Conservation (phyloP, 2,888 invertebrate genomes). For the Stegophylla sp. region DNA sequence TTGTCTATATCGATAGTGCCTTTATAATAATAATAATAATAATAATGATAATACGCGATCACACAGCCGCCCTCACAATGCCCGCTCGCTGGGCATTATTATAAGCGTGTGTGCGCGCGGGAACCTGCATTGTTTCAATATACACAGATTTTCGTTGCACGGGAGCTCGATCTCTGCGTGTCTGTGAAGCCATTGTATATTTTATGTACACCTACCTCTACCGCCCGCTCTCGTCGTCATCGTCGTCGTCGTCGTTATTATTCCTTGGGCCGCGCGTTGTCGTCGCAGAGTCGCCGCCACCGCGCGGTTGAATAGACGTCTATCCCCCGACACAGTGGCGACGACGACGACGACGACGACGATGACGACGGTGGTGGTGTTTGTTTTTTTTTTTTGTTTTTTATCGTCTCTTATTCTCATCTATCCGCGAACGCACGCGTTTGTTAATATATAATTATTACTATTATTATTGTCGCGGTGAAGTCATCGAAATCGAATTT, state of each 20-base stretch:
- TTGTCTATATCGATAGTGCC: conserved; percentile 31
- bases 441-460: background rate
- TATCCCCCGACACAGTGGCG: conserved; percentile 5
- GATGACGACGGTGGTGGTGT: conserved; percentile 24
- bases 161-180: conserved; percentile 35
- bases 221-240: background rate
- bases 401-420: background rate
- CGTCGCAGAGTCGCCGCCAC: background rate
- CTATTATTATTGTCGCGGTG: background rate
- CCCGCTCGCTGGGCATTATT: conserved; percentile 4
- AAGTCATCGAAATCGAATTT: conserved; percentile 51
- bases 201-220: conserved; percentile 8
- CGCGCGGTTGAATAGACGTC: conserved; percentile 38
- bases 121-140: conserved; percentile 54
- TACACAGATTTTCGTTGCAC: conserved; percentile 55
- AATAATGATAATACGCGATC: conserved; percentile 43
- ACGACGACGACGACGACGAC: no score
- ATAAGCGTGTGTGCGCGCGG: background rate
- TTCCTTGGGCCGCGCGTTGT: conserved; percentile 36
- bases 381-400: conserved; percentile 10
- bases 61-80: conserved; percentile 52
- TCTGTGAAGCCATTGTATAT: conserved; percentile 44
- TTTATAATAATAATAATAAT: background rate
- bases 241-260: conserved; percentile 8
- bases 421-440: background rate